phyloP scores from a whole-genome alignment of 35 echinoderm and acorn worm genomes.

The Apostichopus japonicus region DNA sequence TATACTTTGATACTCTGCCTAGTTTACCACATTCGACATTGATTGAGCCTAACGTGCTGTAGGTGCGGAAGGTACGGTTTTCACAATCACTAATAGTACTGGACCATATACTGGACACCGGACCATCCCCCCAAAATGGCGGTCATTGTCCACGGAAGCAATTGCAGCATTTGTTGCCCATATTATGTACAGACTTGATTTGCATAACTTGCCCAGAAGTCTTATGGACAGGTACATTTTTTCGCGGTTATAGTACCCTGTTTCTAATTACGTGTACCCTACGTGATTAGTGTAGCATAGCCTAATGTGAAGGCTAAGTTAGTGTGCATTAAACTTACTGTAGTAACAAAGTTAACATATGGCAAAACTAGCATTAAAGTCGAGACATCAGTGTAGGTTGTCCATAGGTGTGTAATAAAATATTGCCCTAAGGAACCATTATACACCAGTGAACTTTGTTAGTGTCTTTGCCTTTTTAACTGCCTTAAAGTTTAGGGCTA shows the following conservation, averaged over 20 bases:
- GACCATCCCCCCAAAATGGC: conserved; percentile 39
- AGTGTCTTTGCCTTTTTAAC: too few species aligned
- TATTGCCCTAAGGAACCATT: too few species aligned
- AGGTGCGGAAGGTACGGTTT: neutral
- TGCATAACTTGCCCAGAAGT: neutral
- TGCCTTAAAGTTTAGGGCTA: too few species aligned
- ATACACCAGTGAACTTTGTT: too few species aligned
- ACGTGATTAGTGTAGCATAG: too few species aligned
- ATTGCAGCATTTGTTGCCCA: neutral
- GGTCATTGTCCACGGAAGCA: neutral
- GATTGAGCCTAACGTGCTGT: neutral
- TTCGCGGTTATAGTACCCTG: neutral
- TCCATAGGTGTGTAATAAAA: too few species aligned
- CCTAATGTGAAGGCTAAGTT: too few species aligned
- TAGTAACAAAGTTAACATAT: too few species aligned
- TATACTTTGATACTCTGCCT: neutral
- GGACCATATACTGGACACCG: conserved; percentile 29
- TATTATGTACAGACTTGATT: conserved; percentile 37
- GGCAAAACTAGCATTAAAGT: too few species aligned
- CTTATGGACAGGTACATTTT: neutral
- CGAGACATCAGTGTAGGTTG: too few species aligned
- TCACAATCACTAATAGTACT: neutral
- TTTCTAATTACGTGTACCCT: too few species aligned
- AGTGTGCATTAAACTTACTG: too few species aligned
- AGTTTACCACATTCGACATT: neutral